phyloP scores from a whole-genome alignment of 2,113 vertebrate genomes.

The Choloepus hoffmanni region DNA sequence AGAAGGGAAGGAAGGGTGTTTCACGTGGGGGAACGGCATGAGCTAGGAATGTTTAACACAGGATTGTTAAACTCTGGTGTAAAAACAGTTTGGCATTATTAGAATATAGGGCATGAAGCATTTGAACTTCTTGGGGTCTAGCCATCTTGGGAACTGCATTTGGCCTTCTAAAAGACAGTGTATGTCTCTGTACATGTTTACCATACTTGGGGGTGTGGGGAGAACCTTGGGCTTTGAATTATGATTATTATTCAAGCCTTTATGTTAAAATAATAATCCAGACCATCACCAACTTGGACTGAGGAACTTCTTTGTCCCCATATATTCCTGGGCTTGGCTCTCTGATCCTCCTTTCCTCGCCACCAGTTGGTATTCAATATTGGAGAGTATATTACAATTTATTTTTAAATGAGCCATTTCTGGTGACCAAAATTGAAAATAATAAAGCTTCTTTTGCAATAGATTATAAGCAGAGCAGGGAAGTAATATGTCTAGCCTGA shows the following conservation, averaged over 20 bases:
- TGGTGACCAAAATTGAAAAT: not conserved
- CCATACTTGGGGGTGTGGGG: not conserved
- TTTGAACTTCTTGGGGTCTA: not conserved
- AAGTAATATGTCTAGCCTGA: not conserved
- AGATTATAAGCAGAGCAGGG: not conserved
- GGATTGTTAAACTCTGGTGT: too few relatives aligned
- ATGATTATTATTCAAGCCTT: not conserved
- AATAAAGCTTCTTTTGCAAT: not conserved
- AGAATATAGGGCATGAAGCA: not conserved
- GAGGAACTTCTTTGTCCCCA: not conserved
- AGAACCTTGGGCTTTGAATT: not conserved
- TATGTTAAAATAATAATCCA: not conserved
- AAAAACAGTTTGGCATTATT: too few relatives aligned
- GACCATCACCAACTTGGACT: not conserved
- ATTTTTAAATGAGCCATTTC: not conserved
- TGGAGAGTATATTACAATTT: not conserved
- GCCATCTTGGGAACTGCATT: not conserved
- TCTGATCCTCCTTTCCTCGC: not conserved
- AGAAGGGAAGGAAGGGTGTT: not conserved
- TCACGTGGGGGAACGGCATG: not conserved
- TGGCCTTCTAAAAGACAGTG: not conserved
- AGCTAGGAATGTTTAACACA: not conserved
- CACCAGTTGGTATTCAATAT: not conserved
- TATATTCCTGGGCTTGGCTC: not conserved
- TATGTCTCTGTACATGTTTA: not conserved